A percentile compares a stretch with the other conserved stretches of the same genome.
Evolutionary conservation across 1,140 invertebrate genomes (phyloP).

Genomic region (Sycobia sp.): DNA sequence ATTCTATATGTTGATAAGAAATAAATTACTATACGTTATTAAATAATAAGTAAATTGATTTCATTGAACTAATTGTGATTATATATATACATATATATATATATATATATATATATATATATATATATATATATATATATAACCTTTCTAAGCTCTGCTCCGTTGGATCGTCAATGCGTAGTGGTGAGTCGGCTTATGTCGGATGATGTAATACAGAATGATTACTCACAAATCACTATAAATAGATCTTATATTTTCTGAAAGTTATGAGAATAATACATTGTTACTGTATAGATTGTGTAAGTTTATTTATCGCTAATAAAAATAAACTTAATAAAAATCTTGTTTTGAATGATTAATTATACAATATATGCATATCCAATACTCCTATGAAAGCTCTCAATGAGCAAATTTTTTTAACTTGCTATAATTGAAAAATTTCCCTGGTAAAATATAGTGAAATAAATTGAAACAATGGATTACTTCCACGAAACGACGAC

Average conservation of each 20-base stretch:
- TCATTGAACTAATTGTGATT: not conserved
- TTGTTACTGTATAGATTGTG: slow-evolving; percentile 64
- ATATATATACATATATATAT: too few relatives aligned
- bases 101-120: too few relatives aligned
- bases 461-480: too few relatives aligned
- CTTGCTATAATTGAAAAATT: too few relatives aligned
- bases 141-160: slow-evolving; percentile 24
- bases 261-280: slow-evolving; percentile 55
- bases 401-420: too few relatives aligned
- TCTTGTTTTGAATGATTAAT: too few relatives aligned
- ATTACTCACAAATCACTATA: slow-evolving; percentile 43
- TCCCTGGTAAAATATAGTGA: too few relatives aligned
- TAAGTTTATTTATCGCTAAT: slow-evolving; percentile 65
- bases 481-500: too few relatives aligned
- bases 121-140: too few relatives aligned
- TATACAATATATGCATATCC: too few relatives aligned
- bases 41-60: slow-evolving; percentile 6
- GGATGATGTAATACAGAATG: slow-evolving; percentile 18
- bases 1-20: slow-evolving; percentile 7
- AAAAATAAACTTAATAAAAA: slow-evolving; percentile 57
- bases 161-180: slow-evolving; percentile 27
- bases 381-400: too few relatives aligned
- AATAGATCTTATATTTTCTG: slow-evolving; percentile 59
- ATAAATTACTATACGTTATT: slow-evolving; percentile 8
- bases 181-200: slow-evolving; percentile 19